These are phyloP conservation scores for Mycetomoellerius zeteki DNA, from an alignment of 1,140 invertebrate species.

Conservation along the genomic window DNA sequence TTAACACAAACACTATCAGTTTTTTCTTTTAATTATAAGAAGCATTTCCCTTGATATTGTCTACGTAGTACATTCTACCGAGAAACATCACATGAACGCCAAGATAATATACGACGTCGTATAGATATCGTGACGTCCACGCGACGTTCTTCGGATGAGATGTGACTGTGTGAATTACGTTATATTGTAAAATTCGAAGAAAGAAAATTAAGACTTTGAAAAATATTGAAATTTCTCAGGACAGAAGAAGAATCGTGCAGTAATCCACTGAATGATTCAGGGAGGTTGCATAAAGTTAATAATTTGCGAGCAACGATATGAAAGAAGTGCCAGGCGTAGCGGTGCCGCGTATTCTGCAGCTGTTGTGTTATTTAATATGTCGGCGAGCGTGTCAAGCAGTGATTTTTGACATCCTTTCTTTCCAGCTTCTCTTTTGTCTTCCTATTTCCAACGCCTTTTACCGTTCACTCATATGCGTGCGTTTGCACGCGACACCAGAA, in stretches of 20 bases:
- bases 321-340: conserved; percentile 24
- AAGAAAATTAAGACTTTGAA: neutral
- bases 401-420: neutral
- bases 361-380: conserved; percentile 65
- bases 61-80: neutral
- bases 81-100: too few relatives aligned
- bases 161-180: neutral
- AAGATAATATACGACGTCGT: too few relatives aligned
- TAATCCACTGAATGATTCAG: neutral
- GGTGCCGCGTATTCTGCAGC: conserved; percentile 61
- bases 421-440: conserved; percentile 5
- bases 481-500: conserved; percentile 19
- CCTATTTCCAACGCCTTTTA: neutral
- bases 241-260: neutral
- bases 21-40: conserved; percentile 5
- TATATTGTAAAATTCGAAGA: neutral
- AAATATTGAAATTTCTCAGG: neutral
- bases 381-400: conserved; percentile 30
- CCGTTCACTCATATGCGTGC: conserved; percentile 27
- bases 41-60: neutral
- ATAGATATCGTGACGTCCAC: too few relatives aligned
- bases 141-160: too few relatives aligned
- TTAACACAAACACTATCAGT: neutral
- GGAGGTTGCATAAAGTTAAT: conserved; percentile 23
- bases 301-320: conserved; percentile 26